These are phyloP conservation scores for Cichladusa arquata DNA, from an alignment of 2,113 vertebrate species.

Conservation along the genomic window DNA sequence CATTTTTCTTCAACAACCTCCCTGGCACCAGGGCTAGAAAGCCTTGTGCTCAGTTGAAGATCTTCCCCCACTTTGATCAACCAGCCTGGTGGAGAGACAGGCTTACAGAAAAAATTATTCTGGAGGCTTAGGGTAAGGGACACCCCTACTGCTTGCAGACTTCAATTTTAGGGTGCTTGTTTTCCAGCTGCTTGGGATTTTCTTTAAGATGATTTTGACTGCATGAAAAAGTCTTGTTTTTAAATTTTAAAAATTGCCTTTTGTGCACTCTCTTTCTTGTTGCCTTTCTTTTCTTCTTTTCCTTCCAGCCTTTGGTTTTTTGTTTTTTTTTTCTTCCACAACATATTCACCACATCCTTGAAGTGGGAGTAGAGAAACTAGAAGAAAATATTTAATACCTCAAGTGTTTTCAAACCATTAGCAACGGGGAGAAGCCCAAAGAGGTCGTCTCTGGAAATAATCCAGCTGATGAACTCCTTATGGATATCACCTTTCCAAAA, in stretches of 20 bases:
- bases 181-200: not conserved
- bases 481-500: not conserved
- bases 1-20: not conserved
- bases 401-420: constrained; percentile 7
- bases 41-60: not conserved
- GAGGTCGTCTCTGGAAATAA: constrained; percentile 41
- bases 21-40: not conserved
- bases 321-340: not conserved
- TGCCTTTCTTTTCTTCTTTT: not conserved
- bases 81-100: not conserved
- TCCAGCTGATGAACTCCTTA: constrained; percentile 25
- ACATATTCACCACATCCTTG: not conserved
- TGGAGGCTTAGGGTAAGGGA: not conserved
- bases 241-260: not conserved
- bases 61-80: not conserved
- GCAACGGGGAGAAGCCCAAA: not conserved
- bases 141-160: not conserved
- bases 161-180: not conserved
- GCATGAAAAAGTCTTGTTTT: not conserved
- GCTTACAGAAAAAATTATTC: not conserved
- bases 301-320: not conserved
- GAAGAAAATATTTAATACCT: constrained; percentile 47
- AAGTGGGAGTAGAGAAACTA: constrained; percentile 11
- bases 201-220: not conserved
- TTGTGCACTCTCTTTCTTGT: not conserved